Conservation (phyloP, 2,888 invertebrate genomes). For the Caenorhabditis zanzibari region DNA sequence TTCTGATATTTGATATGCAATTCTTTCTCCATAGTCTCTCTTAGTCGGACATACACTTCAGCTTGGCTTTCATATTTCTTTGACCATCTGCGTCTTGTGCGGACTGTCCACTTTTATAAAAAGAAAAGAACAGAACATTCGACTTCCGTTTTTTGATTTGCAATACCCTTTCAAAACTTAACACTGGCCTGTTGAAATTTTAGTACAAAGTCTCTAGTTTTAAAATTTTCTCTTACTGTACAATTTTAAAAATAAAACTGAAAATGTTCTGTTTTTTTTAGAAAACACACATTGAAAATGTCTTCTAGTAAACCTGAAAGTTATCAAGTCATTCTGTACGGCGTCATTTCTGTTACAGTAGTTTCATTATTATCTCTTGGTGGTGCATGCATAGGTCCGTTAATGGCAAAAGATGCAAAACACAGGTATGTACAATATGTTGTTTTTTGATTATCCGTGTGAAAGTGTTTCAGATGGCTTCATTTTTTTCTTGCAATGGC, state of each 20-base stretch:
- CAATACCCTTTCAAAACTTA: constrained; percentile 7
- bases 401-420: constrained; percentile 66
- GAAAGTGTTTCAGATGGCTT: constrained; percentile 83
- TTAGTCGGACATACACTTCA: not conserved
- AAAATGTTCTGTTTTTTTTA: no score
- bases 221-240: not conserved
- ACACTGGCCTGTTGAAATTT: not conserved
- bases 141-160: constrained; percentile 27
- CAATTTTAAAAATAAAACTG: constrained; percentile 4
- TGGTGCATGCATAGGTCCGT: constrained; percentile 83
- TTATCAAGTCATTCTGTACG: constrained; percentile 77
- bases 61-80: not conserved
- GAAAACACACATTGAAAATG: constrained; percentile 12
- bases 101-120: constrained; percentile 33
- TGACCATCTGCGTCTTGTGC: constrained; percentile 23
- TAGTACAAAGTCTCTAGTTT: constrained; percentile 1
- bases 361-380: constrained; percentile 84
- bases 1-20: constrained; percentile 43
- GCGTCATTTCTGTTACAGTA: constrained; percentile 84
- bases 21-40: constrained; percentile 5
- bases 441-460: no score
- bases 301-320: constrained; percentile 5
- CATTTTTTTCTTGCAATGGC: constrained; percentile 85
- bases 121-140: constrained; percentile 17
- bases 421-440: constrained; percentile 54